These are phyloP conservation scores for Poeciliopsis paucimaculata DNA, from an alignment of 2,797 vertebrate genomes.

Conservation along the genomic window DNA sequence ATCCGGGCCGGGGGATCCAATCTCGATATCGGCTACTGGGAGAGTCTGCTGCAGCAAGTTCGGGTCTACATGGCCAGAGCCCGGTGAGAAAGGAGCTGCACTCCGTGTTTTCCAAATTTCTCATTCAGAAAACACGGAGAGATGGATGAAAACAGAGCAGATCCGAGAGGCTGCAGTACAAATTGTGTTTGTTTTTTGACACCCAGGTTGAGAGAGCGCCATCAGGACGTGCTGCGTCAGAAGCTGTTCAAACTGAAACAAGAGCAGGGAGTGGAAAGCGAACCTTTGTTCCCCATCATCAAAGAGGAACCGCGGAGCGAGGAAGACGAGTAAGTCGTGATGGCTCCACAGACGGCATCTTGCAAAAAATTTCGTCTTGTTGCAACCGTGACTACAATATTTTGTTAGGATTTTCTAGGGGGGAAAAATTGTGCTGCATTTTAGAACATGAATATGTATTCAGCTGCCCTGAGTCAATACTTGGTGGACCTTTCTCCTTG, in stretches of 20 bases:
- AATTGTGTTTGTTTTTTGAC: neutral
- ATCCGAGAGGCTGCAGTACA: neutral
- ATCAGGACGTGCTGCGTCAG: conserved; percentile 96
- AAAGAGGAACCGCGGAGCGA: conserved; percentile 83
- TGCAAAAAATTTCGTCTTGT: neutral
- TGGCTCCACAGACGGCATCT: neutral
- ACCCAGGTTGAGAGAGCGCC: conserved; percentile 90
- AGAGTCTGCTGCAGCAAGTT: conserved; percentile 95
- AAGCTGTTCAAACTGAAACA: conserved; percentile 98
- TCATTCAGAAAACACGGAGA: neutral
- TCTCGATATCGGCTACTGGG: conserved; percentile 98
- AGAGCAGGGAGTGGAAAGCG: conserved; percentile 96
- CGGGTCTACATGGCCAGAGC: conserved; percentile 96
- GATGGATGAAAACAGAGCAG: neutral
- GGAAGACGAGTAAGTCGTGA: conserved; percentile 75
- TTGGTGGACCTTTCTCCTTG: neutral
- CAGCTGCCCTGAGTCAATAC: neutral
- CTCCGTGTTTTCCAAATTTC: neutral
- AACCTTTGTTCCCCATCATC: conserved; percentile 94
- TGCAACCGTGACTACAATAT: neutral
- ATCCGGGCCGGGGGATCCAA: conserved; percentile 93
- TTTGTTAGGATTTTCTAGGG: neutral
- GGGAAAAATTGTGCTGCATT: neutral
- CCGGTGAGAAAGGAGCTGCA: conserved; percentile 76
- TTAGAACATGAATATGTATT: neutral